Percentiles rank a stretch among this genome's conserved stretches.
These are phyloP conservation scores for Carlito syrichta DNA, from an alignment of 2,113 vertebrate genomes.

Conservation along the genomic window DNA sequence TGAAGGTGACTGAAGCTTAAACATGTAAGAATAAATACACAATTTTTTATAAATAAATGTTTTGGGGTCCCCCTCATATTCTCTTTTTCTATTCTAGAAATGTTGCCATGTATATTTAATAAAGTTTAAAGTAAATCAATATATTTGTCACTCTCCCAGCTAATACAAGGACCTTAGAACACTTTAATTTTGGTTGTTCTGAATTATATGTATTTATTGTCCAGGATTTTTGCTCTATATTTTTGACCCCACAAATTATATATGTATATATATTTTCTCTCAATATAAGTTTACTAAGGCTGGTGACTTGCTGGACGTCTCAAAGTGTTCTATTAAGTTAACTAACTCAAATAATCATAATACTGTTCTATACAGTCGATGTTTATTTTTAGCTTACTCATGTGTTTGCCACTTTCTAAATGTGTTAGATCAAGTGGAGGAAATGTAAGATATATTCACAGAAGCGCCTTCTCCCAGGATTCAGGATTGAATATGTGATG, in stretches of 20 bases:
- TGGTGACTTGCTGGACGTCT: too few species aligned
- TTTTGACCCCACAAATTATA: neutral
- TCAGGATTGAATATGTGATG: neutral
- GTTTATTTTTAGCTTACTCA: neutral
- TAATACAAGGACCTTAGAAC: neutral
- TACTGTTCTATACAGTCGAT: neutral
- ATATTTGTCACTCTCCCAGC: neutral
- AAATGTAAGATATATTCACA: neutral
- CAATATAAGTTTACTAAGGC: too few species aligned
- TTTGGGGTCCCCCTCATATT: too few species aligned
- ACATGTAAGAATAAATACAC: too few species aligned
- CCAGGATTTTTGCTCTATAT: neutral
- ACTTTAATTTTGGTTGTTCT: neutral
- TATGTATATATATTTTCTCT: too few species aligned
- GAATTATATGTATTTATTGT: neutral
- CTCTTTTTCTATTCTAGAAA: neutral
- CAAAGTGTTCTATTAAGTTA: too few species aligned
- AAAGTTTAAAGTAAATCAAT: neutral
- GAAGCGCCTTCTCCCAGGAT: neutral
- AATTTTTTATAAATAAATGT: too few species aligned
- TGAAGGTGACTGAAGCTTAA: too few species aligned
- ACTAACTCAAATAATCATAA: too few species aligned
- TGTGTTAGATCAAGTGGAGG: neutral
- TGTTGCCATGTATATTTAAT: slow-evolving; percentile 1
- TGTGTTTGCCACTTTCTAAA: neutral